Conservation (phyloP, 2,888 invertebrate species). For the Biston stratarius region DNA sequence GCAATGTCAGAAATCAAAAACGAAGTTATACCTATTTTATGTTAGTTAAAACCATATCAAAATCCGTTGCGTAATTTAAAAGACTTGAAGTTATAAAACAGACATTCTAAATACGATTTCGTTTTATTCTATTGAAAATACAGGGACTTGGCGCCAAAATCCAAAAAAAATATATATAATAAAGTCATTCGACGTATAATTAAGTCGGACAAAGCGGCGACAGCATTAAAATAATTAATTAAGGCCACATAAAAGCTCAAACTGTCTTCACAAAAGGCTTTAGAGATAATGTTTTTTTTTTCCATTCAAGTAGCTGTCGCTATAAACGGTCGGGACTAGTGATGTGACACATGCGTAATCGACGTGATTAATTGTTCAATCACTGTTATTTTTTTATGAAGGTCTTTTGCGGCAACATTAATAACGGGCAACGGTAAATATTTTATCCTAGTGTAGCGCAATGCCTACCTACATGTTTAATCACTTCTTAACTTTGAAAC, state of each 20-base stretch:
- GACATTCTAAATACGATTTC: too few species aligned
- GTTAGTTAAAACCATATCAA: too few species aligned
- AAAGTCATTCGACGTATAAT: conserved; percentile 21
- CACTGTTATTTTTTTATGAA: conserved; percentile 44
- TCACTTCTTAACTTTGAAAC: conserved; percentile 5
- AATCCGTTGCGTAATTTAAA: too few species aligned
- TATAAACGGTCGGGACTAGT: conserved; percentile 70
- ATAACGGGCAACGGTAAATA: conserved; percentile 25
- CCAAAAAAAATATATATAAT: conserved; percentile 7
- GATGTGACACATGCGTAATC: conserved; percentile 70
- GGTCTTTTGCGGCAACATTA: conserved; percentile 36
- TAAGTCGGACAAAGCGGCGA: conserved; percentile 51
- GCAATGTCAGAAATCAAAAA: too few species aligned
- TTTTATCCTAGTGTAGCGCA: conserved; percentile 21
- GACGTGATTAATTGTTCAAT: conserved; percentile 69
- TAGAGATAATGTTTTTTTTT: conserved; percentile 62
- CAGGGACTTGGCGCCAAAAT: conserved; percentile 16
- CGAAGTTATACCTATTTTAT: too few species aligned
- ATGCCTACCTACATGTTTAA: conserved; percentile 1
- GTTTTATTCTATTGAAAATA: too few species aligned
- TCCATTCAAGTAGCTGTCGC: conserved; percentile 73
- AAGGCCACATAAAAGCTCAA: conserved; percentile 69
- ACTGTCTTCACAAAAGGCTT: conserved; percentile 62
- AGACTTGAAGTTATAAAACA: too few species aligned
- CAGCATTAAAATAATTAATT: conserved; percentile 78